Percentiles rank a stretch among this genome's conserved stretches.
phyloP scores from a whole-genome alignment of 2,113 vertebrate species.

The Nyctibius bracteatus region DNA sequence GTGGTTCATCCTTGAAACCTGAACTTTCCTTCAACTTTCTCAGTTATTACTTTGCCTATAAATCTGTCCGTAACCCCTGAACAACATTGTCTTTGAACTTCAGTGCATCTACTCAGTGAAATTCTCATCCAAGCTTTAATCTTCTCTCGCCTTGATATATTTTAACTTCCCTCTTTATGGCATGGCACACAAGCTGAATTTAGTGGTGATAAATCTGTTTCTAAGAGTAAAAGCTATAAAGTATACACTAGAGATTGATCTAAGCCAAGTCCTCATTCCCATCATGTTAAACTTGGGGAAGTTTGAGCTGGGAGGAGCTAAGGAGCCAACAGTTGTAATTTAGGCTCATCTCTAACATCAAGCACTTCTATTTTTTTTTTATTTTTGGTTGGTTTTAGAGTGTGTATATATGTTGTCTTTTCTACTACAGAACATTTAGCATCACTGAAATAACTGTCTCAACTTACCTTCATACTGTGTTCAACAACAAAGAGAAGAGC shows the following conservation, averaged over 20 bases:
- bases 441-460: neutral
- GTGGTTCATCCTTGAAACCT: neutral
- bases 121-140: constrained; percentile 20
- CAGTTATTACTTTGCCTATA: neutral
- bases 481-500: neutral
- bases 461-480: neutral
- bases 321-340: neutral
- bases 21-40: constrained; percentile 46
- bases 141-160: constrained; percentile 20
- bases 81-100: neutral
- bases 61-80: neutral
- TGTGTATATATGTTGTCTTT: neutral
- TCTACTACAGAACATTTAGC: neutral
- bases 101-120: neutral
- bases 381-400: neutral
- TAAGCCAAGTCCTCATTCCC: neutral
- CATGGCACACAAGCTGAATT: neutral
- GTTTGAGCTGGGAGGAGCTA: neutral
- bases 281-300: neutral
- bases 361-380: neutral
- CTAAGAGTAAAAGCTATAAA: constrained; percentile 15
- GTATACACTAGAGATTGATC: neutral
- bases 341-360: neutral
- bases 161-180: neutral
- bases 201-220: constrained; percentile 30